phyloP scores from a whole-genome alignment of 2,113 vertebrate genomes.

The Tupaia chinensis region DNA sequence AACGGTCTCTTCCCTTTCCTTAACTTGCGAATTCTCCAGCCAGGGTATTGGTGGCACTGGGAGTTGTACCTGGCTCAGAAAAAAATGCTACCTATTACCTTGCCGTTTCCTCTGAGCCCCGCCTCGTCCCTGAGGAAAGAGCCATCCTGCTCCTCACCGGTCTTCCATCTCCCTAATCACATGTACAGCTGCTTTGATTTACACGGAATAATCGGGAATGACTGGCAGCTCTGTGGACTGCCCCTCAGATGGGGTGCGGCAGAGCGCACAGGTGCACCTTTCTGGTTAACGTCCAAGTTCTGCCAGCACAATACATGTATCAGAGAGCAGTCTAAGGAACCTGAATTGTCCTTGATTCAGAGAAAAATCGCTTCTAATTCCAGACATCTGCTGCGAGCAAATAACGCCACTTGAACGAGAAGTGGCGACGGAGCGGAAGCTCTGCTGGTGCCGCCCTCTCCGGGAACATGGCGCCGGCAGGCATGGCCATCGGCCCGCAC shows the following conservation, averaged over 20 bases:
- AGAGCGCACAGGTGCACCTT: not conserved
- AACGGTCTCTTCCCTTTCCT: not conserved
- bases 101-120: not conserved
- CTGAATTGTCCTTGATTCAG: not conserved
- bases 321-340: not conserved
- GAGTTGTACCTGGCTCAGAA: not conserved
- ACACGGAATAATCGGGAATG: not conserved
- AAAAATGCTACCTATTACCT: not conserved
- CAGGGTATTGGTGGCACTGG: not conserved
- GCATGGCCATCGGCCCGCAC: rapidly evolving
- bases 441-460: not conserved
- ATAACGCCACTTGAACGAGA: not conserved
- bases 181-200: not conserved
- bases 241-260: not conserved
- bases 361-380: constrained; percentile 38
- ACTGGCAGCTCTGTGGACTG: not conserved
- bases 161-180: not conserved
- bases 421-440: not conserved
- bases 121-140: not conserved
- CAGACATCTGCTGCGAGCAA: constrained; percentile 53
- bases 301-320: not conserved
- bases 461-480: rapidly evolving
- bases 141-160: not conserved
- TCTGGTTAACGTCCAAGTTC: constrained; percentile 5
- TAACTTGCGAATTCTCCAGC: not conserved